Percentiles rank a stretch among this genome's conserved stretches.
Conservation (phyloP, 2,113 vertebrate genomes). For the Caretta caretta region DNA sequence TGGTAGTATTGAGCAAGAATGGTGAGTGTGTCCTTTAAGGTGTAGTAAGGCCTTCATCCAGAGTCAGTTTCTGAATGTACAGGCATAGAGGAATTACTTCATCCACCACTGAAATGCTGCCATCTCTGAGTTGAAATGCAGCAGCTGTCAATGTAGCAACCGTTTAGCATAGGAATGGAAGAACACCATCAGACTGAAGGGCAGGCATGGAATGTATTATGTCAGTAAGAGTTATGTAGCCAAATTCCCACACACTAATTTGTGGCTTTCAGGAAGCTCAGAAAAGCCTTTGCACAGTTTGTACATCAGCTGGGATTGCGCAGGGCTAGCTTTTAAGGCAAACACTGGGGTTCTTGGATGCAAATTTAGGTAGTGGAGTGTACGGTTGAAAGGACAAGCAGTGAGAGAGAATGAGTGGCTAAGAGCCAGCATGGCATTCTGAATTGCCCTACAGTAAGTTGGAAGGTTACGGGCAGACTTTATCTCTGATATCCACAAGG, state of each 20-base stretch:
- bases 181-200: neutral
- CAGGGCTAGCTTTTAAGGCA: neutral
- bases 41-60: neutral
- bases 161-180: neutral
- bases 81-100: neutral
- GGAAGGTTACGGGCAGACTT: neutral
- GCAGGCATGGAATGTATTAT: neutral
- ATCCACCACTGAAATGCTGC: neutral
- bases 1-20: neutral
- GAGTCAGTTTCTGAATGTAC: neutral
- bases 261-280: neutral
- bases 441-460: neutral
- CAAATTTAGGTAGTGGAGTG: neutral
- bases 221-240: neutral
- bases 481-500: neutral
- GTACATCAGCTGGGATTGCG: neutral
- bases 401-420: neutral
- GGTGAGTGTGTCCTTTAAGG: neutral
- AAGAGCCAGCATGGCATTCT: neutral
- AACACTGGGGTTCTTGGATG: neutral
- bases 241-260: neutral
- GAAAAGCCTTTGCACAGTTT: neutral
- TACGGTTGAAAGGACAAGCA: neutral
- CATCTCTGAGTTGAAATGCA: neutral
- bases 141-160: neutral